A percentile compares a stretch with the other conserved stretches of the same genome.
Evolutionary conservation across 2,797 vertebrate species (phyloP).

Genomic region (Pseudomugil gertrudae): DNA sequence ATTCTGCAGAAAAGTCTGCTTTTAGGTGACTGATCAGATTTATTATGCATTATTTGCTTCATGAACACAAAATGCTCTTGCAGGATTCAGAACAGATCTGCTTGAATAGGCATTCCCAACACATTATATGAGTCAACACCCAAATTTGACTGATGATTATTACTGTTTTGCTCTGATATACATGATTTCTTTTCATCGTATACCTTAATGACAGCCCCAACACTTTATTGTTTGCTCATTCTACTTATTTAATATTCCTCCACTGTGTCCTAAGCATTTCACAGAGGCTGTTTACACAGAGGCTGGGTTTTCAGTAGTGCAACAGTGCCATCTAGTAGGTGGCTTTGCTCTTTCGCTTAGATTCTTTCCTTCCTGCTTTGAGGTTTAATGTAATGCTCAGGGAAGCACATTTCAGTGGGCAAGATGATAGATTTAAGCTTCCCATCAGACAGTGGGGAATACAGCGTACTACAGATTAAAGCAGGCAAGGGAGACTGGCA

Average conservation of each 20-base stretch:
- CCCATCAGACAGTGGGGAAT: conserved; percentile 80
- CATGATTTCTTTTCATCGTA: conserved; percentile 39
- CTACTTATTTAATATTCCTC: conserved; percentile 59
- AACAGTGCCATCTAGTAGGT: conserved; percentile 87
- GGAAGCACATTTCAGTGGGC: conserved; percentile 80
- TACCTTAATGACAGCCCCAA: conserved; percentile 52
- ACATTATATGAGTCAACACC: conserved; percentile 38
- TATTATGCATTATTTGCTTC: conserved; percentile 40
- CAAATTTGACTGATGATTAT: conserved; percentile 34
- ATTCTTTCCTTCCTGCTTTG: conserved; percentile 50
- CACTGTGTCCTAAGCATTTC: conserved; percentile 48
- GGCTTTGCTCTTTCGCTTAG: conserved; percentile 17
- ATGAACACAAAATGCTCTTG: conserved; percentile 44
- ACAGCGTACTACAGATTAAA: conserved; percentile 76
- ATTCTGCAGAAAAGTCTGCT: conserved; percentile 42
- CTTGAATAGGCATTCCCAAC: conserved; percentile 33
- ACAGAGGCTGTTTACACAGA: conserved; percentile 8
- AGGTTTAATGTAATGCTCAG: conserved; percentile 77
- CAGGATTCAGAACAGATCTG: conserved; percentile 40
- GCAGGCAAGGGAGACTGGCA: conserved; percentile 72
- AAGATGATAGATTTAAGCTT: conserved; percentile 83
- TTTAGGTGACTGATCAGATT: conserved; percentile 54
- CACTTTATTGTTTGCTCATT: conserved; percentile 56
- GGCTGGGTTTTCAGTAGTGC: conserved; percentile 52
- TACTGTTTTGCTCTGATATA: conserved; percentile 51